Evolutionary conservation across 2,113 vertebrate species (phyloP).

Genomic region (Lagopus leucura): DNA sequence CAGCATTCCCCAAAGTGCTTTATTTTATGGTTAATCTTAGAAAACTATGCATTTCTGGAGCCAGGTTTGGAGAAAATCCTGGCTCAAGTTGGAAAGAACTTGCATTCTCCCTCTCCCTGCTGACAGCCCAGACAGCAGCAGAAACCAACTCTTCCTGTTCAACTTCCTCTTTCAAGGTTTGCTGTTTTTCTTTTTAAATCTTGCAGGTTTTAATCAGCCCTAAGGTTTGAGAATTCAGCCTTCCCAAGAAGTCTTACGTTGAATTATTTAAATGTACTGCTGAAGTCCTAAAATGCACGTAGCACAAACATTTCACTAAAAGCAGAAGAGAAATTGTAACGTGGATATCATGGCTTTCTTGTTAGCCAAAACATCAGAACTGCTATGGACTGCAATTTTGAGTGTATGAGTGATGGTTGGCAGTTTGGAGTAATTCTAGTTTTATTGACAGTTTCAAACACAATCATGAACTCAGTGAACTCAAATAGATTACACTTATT

Average conservation of each 20-base stretch:
- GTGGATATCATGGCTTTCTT: neutral
- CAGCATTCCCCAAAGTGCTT: neutral
- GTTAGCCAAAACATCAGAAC: neutral
- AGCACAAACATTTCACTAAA: fast-evolving
- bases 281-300: neutral
- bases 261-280: neutral
- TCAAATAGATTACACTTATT: neutral
- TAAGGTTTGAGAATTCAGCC: neutral
- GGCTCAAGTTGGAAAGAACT: neutral
- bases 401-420: neutral
- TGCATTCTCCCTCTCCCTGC: neutral
- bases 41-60: neutral
- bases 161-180: conserved; percentile 69
- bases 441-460: neutral
- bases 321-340: neutral
- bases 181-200: neutral
- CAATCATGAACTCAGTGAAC: neutral
- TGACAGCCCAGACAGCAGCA: conserved; percentile 40
- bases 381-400: neutral
- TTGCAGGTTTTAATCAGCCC: neutral
- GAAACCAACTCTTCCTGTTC: conserved; percentile 62
- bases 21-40: neutral
- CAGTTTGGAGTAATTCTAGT: neutral
- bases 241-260: neutral
- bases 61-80: neutral